Conservation (phyloP, 2,888 invertebrate species). For the Volucella inanis region DNA sequence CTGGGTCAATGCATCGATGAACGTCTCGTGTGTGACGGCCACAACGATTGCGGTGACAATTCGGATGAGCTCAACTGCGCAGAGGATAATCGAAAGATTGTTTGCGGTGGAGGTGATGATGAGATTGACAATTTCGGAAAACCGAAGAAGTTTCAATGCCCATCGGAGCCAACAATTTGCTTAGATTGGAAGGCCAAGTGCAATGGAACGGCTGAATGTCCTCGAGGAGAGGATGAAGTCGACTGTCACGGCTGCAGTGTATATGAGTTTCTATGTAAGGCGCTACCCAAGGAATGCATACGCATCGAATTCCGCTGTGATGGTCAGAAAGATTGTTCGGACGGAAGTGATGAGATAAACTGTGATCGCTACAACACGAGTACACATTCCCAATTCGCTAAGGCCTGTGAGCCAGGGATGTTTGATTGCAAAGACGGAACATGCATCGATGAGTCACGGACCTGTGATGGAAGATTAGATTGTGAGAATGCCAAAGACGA, state of each 20-base stretch:
- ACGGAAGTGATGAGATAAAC: conserved; percentile 89
- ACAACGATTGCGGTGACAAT: conserved; percentile 85
- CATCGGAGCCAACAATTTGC: conserved; percentile 79
- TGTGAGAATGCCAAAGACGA: conserved; percentile 90
- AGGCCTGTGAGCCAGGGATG: conserved; percentile 80
- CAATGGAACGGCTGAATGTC: conserved; percentile 88
- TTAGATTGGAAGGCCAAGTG: conserved; percentile 84
- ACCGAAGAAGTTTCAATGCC: conserved; percentile 80
- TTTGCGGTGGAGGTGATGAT: conserved; percentile 82
- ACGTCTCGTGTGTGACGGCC: conserved; percentile 84
- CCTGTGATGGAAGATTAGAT: conserved; percentile 87
- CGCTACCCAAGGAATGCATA: conserved; percentile 86
- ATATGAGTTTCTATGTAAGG: conserved; percentile 86
- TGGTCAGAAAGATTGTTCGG: conserved; percentile 87
- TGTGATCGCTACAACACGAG: conserved; percentile 79
- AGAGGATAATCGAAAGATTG: conserved; percentile 76
- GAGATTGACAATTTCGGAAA: conserved; percentile 71
- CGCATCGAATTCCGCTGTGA: conserved; percentile 86
- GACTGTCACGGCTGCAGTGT: conserved; percentile 86
- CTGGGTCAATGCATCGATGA: conserved; percentile 85
- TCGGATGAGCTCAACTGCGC: conserved; percentile 84
- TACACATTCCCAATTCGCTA: conserved; percentile 69
- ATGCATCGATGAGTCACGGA: conserved; percentile 86
- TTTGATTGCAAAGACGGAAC: conserved; percentile 86
- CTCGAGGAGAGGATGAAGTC: conserved; percentile 88